Evolutionary conservation across 2,797 vertebrate species (phyloP).

Genomic region (Chloroceryle inda): DNA sequence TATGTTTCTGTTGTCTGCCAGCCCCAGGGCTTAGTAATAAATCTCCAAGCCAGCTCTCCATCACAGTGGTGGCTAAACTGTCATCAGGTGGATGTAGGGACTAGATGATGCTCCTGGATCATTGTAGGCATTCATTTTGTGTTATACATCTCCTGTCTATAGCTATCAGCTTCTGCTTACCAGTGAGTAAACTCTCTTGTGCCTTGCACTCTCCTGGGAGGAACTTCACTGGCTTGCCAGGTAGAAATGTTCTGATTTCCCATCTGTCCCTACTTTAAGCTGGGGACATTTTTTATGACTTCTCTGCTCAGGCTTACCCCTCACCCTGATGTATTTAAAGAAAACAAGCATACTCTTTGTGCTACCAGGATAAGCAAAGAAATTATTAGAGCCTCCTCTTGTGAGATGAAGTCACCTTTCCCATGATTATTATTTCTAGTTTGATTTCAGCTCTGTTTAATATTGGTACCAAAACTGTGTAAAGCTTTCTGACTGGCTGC

Average conservation of each 20-base stretch:
- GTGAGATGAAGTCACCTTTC: background rate
- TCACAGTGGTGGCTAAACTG: background rate
- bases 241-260: background rate
- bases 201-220: background rate
- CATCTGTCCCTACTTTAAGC: fast-evolving
- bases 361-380: background rate
- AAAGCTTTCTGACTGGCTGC: background rate
- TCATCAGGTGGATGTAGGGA: background rate
- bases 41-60: background rate
- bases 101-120: background rate
- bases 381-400: background rate
- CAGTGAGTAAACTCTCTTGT: background rate
- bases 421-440: background rate
- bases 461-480: background rate
- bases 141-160: background rate
- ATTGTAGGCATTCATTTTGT: background rate
- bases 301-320: background rate
- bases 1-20: background rate
- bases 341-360: background rate
- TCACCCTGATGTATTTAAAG: background rate
- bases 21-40: background rate
- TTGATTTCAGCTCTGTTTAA: background rate
- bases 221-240: background rate
- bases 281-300: background rate
- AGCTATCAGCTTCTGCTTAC: background rate